These are phyloP conservation scores for Climacteris rufus DNA, from an alignment of 2,113 vertebrate genomes.

Conservation along the genomic window DNA sequence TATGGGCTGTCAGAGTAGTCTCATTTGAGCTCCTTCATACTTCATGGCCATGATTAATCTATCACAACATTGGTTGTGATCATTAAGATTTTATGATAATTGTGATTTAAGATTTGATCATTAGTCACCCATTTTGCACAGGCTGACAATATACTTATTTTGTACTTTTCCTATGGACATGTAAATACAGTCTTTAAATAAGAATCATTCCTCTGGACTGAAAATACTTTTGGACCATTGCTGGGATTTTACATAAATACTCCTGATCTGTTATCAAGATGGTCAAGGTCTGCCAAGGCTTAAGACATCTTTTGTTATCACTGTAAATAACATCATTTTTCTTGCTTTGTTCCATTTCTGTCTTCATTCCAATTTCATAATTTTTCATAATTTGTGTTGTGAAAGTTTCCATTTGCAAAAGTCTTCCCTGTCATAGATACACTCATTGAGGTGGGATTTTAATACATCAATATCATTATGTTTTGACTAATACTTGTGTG, in stretches of 20 bases:
- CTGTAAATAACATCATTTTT: not conserved
- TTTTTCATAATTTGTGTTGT: not conserved
- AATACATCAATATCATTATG: not conserved
- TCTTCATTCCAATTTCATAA: not conserved
- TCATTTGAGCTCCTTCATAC: not conserved
- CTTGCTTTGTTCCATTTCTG: not conserved
- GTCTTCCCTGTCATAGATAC: not conserved
- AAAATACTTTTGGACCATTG: not conserved
- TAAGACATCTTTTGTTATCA: not conserved
- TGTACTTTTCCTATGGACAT: not conserved
- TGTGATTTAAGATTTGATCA: not conserved
- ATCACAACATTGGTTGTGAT: not conserved
- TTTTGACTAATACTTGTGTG: not conserved
- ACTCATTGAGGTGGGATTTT: not conserved
- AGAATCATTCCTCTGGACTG: not conserved
- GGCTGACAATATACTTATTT: not conserved
- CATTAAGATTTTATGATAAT: too few relatives aligned
- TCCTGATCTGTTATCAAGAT: not conserved
- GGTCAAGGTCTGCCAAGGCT: not conserved
- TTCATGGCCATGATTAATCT: not conserved
- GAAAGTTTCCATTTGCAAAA: not conserved
- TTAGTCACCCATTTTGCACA: not conserved
- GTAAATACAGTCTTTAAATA: not conserved
- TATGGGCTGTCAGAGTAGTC: not conserved
- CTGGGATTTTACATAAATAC: not conserved